phyloP scores from a whole-genome alignment of 1,140 invertebrate genomes.

The Stegodyphus mimosarum region DNA sequence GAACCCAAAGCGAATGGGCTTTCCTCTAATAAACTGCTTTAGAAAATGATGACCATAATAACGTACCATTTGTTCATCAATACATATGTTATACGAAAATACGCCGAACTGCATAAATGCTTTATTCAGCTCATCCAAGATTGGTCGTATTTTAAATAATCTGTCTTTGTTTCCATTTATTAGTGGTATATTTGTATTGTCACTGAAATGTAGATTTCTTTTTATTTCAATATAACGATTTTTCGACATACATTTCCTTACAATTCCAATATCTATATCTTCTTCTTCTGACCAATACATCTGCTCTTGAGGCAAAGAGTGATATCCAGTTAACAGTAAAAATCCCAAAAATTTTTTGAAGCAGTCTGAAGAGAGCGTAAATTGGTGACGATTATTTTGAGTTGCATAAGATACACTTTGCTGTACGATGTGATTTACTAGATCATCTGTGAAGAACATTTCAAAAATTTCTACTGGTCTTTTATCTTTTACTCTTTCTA shows the following conservation, averaged over 20 bases:
- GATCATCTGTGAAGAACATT: conserved; percentile 10
- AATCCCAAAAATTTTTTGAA: conserved; percentile 7
- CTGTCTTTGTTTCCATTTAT: conserved; percentile 16
- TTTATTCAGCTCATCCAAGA: conserved; percentile 19
- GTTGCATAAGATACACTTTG: conserved; percentile 16
- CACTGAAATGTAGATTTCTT: conserved; percentile 14
- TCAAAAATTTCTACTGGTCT: conserved; percentile 13
- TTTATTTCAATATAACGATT: conserved; percentile 20
- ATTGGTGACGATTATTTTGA: conserved; percentile 16
- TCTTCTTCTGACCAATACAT: conserved; percentile 19
- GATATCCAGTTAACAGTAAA: conserved; percentile 18
- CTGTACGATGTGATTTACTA: conserved; percentile 16
- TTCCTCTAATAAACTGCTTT: conserved; percentile 16
- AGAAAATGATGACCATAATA: conserved; percentile 20
- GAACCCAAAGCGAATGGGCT: conserved; percentile 14
- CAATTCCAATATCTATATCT: conserved; percentile 13
- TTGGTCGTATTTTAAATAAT: conserved; percentile 13
- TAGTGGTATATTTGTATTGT: conserved; percentile 1
- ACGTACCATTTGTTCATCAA: conserved; percentile 16
- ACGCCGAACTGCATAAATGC: conserved; percentile 17
- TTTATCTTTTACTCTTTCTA: conserved; percentile 16
- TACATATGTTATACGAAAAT: conserved; percentile 20
- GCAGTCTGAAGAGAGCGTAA: conserved; percentile 15
- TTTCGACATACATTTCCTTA: conserved; percentile 19
- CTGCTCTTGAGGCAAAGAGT: conserved; percentile 17